Evolutionary conservation across 2,113 vertebrate species (phyloP).

Genomic region (Myrmecobius fasciatus): DNA sequence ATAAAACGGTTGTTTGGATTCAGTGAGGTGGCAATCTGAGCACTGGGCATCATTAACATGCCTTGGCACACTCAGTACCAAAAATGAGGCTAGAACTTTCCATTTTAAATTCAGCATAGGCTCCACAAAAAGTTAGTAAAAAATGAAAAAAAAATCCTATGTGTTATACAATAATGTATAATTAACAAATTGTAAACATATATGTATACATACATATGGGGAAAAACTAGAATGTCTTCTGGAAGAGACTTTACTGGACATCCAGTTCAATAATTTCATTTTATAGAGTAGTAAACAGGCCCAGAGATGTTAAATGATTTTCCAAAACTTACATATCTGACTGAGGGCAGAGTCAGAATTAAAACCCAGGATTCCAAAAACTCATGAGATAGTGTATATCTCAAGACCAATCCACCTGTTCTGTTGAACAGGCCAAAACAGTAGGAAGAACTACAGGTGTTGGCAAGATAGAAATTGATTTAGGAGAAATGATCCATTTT

Average conservation of each 20-base stretch:
- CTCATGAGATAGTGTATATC: background rate
- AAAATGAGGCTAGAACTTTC: background rate
- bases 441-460: background rate
- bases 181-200: no score
- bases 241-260: background rate
- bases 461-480: background rate
- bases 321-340: background rate
- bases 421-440: conserved; percentile 1
- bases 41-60: background rate
- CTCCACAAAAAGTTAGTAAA: background rate
- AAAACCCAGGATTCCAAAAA: background rate
- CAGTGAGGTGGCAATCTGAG: background rate
- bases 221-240: background rate
- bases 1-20: background rate
- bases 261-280: background rate
- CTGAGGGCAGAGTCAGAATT: background rate
- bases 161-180: no score
- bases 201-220: background rate
- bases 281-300: background rate
- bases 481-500: background rate
- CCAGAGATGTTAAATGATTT: background rate
- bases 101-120: background rate
- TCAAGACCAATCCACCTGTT: background rate
- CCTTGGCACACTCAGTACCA: background rate
- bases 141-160: background rate